Conservation (phyloP, 2,888 invertebrate genomes). For the Cerastis rubricosa region DNA sequence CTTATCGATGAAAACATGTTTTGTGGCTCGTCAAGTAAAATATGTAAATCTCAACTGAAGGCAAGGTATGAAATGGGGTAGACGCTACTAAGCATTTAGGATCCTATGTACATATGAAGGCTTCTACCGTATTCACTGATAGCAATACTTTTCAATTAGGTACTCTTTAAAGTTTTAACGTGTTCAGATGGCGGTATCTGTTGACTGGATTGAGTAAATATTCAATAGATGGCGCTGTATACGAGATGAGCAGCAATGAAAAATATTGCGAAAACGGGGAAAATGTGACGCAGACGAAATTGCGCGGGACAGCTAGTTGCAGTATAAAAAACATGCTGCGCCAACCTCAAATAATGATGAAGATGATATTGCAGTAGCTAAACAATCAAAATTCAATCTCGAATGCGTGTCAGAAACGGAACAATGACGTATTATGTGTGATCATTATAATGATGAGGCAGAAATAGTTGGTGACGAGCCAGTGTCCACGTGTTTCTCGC, state of each 20-base stretch:
- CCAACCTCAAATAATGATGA: neutral
- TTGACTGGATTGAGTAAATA: too few relatives aligned
- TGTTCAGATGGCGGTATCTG: too few relatives aligned
- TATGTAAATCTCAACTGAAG: neutral
- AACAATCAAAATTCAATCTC: slow-evolving; percentile 14
- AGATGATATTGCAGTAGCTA: neutral
- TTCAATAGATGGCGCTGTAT: too few relatives aligned
- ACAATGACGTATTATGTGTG: slow-evolving; percentile 49
- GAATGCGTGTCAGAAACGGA: slow-evolving; percentile 24
- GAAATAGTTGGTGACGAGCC: slow-evolving; percentile 48
- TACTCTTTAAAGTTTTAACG: neutral
- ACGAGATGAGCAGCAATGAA: too few relatives aligned
- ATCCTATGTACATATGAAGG: neutral
- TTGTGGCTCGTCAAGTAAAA: neutral
- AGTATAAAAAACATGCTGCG: neutral
- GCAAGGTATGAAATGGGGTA: neutral
- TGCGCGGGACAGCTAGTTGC: too few relatives aligned
- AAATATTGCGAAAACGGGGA: too few relatives aligned
- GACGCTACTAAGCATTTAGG: neutral
- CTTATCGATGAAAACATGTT: neutral
- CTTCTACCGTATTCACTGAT: too few relatives aligned
- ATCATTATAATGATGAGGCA: slow-evolving; percentile 37
- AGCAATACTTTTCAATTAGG: neutral
- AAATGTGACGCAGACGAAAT: too few relatives aligned
- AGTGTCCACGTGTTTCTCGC: slow-evolving; percentile 21